Evolutionary conservation across 2,797 vertebrate genomes (phyloP).

Genomic region (Lithobates sylvaticus): DNA sequence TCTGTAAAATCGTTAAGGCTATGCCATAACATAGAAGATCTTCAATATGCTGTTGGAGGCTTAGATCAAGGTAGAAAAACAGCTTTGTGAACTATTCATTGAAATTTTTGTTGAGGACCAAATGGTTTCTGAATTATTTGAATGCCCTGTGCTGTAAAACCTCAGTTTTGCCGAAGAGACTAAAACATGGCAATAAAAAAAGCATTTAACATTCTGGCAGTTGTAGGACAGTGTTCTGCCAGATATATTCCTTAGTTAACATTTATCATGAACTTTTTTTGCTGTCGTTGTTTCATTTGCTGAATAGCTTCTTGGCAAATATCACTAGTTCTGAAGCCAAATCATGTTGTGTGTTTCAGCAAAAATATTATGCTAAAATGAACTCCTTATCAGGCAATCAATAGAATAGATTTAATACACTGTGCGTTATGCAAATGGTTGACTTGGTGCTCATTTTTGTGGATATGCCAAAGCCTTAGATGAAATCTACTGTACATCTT

Average conservation of each 20-base stretch:
- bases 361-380: constrained; percentile 43
- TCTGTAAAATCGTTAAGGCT: not conserved
- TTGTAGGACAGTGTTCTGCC: constrained; percentile 15
- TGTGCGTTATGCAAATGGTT: constrained; percentile 4
- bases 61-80: not conserved
- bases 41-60: not conserved
- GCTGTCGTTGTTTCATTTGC: constrained; percentile 29
- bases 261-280: constrained; percentile 44
- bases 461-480: not conserved
- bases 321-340: constrained; percentile 17
- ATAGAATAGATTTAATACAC: constrained; percentile 7
- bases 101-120: not conserved
- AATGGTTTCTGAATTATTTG: constrained; percentile 13
- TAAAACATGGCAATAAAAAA: constrained; percentile 35
- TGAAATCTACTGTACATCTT: not conserved
- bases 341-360: constrained; percentile 3
- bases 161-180: not conserved
- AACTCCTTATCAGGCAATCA: constrained; percentile 12
- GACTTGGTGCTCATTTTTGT: not conserved
- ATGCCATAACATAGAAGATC: not conserved
- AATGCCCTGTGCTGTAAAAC: not conserved
- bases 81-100: not conserved
- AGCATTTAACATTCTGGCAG: constrained; percentile 43
- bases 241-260: constrained; percentile 53
- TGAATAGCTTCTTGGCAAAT: constrained; percentile 37